Evolutionary conservation across 2,797 vertebrate genomes (phyloP).

Genomic region (Catamblyrhynchus diadema): DNA sequence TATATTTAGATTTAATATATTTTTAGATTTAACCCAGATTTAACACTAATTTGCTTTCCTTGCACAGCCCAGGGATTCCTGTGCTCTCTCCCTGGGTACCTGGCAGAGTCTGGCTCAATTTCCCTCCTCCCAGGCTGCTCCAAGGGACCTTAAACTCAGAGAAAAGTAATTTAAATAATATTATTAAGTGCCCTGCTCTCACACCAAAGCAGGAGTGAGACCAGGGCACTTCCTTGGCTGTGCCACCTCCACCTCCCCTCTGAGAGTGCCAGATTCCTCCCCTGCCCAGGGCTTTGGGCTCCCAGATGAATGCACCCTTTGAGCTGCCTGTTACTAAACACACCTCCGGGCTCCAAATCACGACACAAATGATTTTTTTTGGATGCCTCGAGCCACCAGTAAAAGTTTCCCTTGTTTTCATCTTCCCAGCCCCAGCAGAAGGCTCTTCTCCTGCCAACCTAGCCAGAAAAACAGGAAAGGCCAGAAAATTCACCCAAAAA

Average conservation of each 20-base stretch:
- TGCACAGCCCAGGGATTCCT: rapidly evolving
- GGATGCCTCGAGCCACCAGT: background rate
- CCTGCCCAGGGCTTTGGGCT: background rate
- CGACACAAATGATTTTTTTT: slow-evolving; percentile 15
- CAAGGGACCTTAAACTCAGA: no score
- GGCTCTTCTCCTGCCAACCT: background rate
- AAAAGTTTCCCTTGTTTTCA: slow-evolving; percentile 54
- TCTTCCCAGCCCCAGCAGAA: background rate
- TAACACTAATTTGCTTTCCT: rapidly evolving
- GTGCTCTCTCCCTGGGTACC: background rate
- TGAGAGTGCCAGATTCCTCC: rapidly evolving
- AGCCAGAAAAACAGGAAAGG: slow-evolving; percentile 46
- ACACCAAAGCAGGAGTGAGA: background rate
- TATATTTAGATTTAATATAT: no score
- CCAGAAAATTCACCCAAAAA: background rate
- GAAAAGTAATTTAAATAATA: no score
- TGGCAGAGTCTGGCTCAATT: background rate
- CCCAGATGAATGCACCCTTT: background rate
- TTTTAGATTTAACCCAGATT: background rate
- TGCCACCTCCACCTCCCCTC: background rate
- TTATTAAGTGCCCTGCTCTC: no score
- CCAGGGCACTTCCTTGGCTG: rapidly evolving
- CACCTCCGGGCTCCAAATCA: background rate
- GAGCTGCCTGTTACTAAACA: background rate
- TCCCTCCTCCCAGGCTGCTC: background rate